Conservation (phyloP, 1,140 invertebrate species). For the Pseudomyrmex dendroicus region DNA sequence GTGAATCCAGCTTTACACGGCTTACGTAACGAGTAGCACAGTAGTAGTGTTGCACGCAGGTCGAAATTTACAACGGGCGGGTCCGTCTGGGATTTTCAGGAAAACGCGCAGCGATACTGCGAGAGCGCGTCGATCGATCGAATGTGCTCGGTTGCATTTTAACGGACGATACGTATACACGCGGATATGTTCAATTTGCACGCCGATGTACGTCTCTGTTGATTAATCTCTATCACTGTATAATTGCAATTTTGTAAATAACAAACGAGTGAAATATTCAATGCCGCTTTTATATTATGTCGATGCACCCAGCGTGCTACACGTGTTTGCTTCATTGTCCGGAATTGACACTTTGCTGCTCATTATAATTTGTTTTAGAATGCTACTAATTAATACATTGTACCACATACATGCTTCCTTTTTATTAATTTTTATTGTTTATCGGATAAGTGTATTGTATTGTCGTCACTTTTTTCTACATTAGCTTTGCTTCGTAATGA, state of each 20-base stretch:
- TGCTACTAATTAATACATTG: neutral
- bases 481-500: neutral
- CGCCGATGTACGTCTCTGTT: neutral
- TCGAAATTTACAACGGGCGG: constrained; percentile 25
- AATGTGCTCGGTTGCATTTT: neutral
- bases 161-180: neutral
- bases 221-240: neutral
- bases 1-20: neutral
- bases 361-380: neutral
- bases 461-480: neutral
- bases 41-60: neutral
- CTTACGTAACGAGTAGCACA: constrained; percentile 22
- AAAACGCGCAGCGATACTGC: constrained; percentile 32
- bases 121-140: neutral
- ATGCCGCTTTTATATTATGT: neutral
- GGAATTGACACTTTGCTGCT: neutral
- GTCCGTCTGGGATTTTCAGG: constrained; percentile 15
- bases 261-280: constrained; percentile 10
- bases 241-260: constrained; percentile 8
- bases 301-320: too few relatives aligned
- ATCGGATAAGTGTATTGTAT: too few relatives aligned
- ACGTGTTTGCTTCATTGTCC: constrained; percentile 1
- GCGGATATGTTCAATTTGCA: neutral
- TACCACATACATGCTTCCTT: too few relatives aligned
- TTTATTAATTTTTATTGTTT: neutral